Evolutionary conservation across 2,113 vertebrate species (phyloP).

Genomic region (Cygnus atratus): DNA sequence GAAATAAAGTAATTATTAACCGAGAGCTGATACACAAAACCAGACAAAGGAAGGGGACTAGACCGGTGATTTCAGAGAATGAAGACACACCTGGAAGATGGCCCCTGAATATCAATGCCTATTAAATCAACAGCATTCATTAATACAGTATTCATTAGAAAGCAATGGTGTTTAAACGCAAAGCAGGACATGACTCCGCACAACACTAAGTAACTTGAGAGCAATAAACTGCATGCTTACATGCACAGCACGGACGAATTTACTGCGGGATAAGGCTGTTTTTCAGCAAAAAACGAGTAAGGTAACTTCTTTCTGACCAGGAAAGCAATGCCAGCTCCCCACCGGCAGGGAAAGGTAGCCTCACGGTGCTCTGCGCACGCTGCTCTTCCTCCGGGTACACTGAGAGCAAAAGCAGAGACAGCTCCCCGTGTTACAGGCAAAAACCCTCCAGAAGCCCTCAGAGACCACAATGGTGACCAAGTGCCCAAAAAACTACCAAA

Average conservation of each 20-base stretch:
- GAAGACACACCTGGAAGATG: not conserved
- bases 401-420: not conserved
- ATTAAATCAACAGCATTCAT: not conserved
- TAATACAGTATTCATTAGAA: not conserved
- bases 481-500: accelerated
- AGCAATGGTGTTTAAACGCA: not conserved
- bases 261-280: not conserved
- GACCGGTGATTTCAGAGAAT: not conserved
- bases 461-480: not conserved
- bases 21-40: not conserved
- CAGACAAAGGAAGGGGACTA: not conserved
- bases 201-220: not conserved
- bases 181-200: not conserved
- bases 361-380: not conserved
- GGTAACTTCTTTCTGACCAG: too few relatives aligned
- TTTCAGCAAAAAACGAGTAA: not conserved
- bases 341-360: not conserved
- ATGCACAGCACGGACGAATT: accelerated
- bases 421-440: not conserved
- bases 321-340: not conserved
- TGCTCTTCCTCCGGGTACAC: accelerated
- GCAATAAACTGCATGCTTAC: not conserved
- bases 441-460: not conserved
- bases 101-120: not conserved
- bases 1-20: not conserved